Conservation (phyloP, 2,888 invertebrate genomes). For the Phengaris alcon region DNA sequence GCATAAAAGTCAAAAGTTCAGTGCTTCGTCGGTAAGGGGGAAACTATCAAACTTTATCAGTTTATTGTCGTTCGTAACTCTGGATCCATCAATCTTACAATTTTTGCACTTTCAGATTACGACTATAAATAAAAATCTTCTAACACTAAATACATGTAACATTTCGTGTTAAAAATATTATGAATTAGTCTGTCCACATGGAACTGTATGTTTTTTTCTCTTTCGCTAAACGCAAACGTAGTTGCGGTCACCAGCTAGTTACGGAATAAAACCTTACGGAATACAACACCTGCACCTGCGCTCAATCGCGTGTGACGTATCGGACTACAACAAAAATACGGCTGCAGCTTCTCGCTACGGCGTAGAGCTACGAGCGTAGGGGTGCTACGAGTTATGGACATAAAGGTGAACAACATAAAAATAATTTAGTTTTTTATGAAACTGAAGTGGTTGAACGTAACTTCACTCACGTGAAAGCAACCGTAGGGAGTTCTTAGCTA, state of each 20-base stretch:
- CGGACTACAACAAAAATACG: not conserved
- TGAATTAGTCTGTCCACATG: too few relatives aligned
- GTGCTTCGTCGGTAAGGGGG: not conserved
- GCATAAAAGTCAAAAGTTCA: slow-evolving; percentile 2
- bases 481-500: too few relatives aligned
- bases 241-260: too few relatives aligned
- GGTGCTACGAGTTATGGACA: not conserved
- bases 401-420: not conserved
- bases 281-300: too few relatives aligned
- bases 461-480: too few relatives aligned
- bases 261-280: too few relatives aligned
- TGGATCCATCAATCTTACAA: not conserved
- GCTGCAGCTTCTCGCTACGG: not conserved
- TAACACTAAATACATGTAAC: not conserved
- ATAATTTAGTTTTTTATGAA: too few relatives aligned
- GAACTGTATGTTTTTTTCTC: too few relatives aligned
- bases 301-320: too few relatives aligned
- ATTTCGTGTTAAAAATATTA: not conserved
- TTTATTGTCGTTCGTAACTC: not conserved
- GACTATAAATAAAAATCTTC: not conserved
- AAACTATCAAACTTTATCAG: not conserved
- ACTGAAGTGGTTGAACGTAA: too few relatives aligned
- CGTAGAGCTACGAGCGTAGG: slow-evolving; percentile 1
- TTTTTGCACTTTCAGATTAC: slow-evolving; percentile 2
- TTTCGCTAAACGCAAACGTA: too few relatives aligned